Evolutionary conservation across 1,140 invertebrate genomes (phyloP).

Genomic region (Heliconius nattereri): DNA sequence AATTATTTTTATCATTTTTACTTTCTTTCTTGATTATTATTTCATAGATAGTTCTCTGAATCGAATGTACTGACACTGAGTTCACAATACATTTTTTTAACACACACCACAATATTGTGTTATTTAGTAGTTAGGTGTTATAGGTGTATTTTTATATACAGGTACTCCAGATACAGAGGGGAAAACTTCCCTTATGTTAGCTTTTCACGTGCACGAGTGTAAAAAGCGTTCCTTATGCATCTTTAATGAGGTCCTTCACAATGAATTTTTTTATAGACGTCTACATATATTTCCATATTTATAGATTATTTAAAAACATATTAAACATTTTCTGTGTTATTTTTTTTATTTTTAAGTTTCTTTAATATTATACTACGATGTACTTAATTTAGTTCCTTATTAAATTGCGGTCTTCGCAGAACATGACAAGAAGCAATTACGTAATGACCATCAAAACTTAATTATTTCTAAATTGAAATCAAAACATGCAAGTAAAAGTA

Average conservation of each 20-base stretch:
- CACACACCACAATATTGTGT: background rate
- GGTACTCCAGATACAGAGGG: conserved; percentile 23
- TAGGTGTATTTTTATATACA: background rate
- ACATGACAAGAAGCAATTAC: background rate
- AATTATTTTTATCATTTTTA: too few species aligned
- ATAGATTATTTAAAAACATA: background rate
- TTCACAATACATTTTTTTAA: background rate
- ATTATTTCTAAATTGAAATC: conserved; percentile 20
- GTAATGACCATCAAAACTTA: background rate
- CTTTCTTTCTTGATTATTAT: too few species aligned
- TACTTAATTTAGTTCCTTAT: background rate
- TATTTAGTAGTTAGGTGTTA: background rate
- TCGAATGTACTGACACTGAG: background rate
- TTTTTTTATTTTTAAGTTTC: too few species aligned
- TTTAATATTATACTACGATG: background rate
- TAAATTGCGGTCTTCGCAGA: background rate
- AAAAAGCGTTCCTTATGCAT: conserved; percentile 18
- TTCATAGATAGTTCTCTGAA: too few species aligned
- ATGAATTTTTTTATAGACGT: conserved; percentile 4
- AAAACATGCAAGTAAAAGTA: conserved; percentile 36
- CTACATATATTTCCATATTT: background rate
- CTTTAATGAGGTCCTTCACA: conserved; percentile 18
- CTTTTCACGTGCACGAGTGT: conserved; percentile 22
- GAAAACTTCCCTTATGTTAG: conserved; percentile 26
- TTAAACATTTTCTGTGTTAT: background rate